These are phyloP conservation scores for Drosophila emarginata DNA, from an alignment of 2,888 invertebrate genomes.

Conservation along the genomic window DNA sequence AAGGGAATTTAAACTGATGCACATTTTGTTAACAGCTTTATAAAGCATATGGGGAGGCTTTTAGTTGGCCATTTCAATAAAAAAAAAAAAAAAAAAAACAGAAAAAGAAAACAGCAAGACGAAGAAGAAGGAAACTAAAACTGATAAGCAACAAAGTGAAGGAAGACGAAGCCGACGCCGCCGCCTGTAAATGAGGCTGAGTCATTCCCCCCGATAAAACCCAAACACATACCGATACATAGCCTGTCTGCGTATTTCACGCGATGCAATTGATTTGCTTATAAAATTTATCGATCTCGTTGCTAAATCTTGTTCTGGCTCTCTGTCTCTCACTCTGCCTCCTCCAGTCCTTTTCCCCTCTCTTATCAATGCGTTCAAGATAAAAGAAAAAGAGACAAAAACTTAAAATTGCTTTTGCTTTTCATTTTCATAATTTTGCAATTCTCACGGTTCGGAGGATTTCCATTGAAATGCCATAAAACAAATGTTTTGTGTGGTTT, in stretches of 20 bases:
- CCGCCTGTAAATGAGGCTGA: conserved; percentile 25
- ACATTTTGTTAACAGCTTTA: conserved; percentile 81
- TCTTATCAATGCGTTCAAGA: conserved; percentile 63
- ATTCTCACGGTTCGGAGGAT: conserved; percentile 66
- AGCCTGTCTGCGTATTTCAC: conserved; percentile 65
- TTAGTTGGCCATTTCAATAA: conserved; percentile 55
- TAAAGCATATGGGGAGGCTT: conserved; percentile 68
- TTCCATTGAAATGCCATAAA: conserved; percentile 78
- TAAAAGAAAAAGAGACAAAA: conserved; percentile 34
- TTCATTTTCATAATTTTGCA: conserved; percentile 66
- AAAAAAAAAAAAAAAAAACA: conserved; percentile 3
- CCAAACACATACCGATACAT: neutral
- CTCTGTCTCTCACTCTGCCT: no score
- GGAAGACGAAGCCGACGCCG: conserved; percentile 32
- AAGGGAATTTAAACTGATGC: conserved; percentile 80
- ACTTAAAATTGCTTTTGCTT: conserved; percentile 29
- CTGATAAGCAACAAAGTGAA: conserved; percentile 74
- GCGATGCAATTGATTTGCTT: conserved; percentile 80
- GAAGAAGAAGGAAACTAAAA: conserved; percentile 60
- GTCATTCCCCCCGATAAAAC: conserved; percentile 22
- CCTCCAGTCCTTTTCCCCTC: neutral
- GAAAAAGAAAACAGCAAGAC: conserved; percentile 1
- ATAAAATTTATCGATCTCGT: conserved; percentile 76
- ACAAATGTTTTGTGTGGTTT: conserved; percentile 60
- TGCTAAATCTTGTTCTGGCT: neutral